Percentiles rank a stretch among this genome's conserved stretches.
These are phyloP conservation scores for Microtus oregoni DNA, from an alignment of 2,113 vertebrate genomes.

Conservation along the genomic window DNA sequence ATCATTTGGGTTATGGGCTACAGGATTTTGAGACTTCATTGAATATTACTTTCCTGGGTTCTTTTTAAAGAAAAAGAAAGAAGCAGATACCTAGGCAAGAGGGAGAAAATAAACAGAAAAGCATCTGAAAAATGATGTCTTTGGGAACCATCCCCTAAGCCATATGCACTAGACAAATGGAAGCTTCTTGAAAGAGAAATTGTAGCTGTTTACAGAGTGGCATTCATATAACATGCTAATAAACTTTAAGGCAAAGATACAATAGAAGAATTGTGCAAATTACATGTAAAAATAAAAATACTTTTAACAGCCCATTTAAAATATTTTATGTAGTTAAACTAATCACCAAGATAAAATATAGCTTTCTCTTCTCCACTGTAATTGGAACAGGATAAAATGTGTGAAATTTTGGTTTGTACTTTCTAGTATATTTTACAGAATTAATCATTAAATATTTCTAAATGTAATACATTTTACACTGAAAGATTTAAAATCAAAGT, in stretches of 20 bases:
- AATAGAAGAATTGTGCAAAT: conserved; percentile 49
- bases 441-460: conserved; percentile 40
- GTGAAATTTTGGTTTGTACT: not conserved
- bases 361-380: not conserved
- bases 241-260: conserved; percentile 55
- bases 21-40: not conserved
- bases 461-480: not conserved
- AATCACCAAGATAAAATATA: conserved; percentile 50
- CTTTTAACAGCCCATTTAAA: conserved; percentile 58
- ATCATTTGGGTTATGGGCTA: not conserved
- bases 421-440: not conserved
- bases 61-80: not conserved
- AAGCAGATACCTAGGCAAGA: not conserved
- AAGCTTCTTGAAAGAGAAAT: conserved; percentile 7
- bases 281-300: not conserved
- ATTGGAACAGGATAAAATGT: conserved; percentile 25
- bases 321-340: conserved; percentile 12
- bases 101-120: not conserved
- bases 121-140: not conserved
- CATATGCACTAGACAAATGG: conserved; percentile 20
- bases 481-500: conserved; percentile 27
- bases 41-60: not conserved
- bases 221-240: conserved; percentile 27
- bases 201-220: conserved; percentile 50
- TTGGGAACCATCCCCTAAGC: not conserved